These are phyloP conservation scores for Neodon shergylaensis DNA, from an alignment of 2,113 vertebrate species.

Conservation along the genomic window DNA sequence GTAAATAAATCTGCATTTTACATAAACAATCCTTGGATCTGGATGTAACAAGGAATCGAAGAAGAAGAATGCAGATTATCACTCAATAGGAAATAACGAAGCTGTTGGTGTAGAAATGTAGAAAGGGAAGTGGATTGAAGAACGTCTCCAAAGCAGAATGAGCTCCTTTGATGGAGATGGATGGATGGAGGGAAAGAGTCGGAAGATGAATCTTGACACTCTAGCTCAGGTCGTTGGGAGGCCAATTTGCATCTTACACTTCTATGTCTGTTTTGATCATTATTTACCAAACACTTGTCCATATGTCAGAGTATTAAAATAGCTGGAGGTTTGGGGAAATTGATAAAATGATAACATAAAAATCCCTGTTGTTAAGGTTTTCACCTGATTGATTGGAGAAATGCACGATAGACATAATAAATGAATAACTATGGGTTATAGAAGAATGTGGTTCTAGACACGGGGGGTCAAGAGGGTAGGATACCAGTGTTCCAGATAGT, in stretches of 20 bases:
- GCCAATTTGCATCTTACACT: background rate
- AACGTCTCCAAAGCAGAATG: background rate
- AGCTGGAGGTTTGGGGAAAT: background rate
- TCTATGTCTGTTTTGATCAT: background rate
- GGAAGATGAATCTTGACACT: background rate
- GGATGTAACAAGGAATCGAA: background rate
- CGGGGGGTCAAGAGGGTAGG: background rate
- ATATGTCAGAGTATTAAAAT: background rate
- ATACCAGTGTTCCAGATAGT: background rate
- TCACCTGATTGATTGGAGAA: background rate
- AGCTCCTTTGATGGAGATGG: background rate
- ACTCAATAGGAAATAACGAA: slow-evolving; percentile 8
- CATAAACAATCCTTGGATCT: slow-evolving; percentile 34
- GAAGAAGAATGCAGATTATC: background rate
- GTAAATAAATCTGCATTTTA: slow-evolving; percentile 24
- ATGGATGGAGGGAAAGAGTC: background rate
- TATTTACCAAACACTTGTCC: background rate
- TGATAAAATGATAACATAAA: slow-evolving; percentile 11
- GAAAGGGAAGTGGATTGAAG: background rate
- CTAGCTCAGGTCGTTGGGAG: background rate
- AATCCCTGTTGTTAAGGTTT: background rate
- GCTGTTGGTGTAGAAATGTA: background rate
- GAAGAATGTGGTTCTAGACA: background rate
- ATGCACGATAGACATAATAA: background rate
- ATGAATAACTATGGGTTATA: background rate